Evolutionary conservation across 2,113 vertebrate genomes (phyloP).

Genomic region (Tachycineta bicolor): DNA sequence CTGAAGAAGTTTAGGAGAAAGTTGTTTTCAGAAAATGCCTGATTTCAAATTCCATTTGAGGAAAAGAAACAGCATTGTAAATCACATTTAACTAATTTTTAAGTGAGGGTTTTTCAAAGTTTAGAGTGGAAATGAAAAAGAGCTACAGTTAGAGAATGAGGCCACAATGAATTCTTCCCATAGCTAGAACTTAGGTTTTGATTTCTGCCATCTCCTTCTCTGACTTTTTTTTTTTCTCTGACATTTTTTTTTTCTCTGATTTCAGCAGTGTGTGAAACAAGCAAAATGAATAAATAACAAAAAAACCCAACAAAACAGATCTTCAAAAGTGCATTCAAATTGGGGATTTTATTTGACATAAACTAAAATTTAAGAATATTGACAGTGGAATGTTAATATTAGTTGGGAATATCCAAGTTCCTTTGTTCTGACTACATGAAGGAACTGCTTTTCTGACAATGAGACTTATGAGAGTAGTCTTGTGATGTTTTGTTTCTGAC

Average conservation of each 20-base stretch:
- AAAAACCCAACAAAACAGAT: fast-evolving
- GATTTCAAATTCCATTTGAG: not conserved
- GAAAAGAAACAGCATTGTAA: not conserved
- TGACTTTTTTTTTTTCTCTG: not conserved
- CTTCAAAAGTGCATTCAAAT: not conserved
- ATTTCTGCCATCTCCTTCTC: not conserved
- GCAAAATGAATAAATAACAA: not conserved
- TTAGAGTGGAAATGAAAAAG: not conserved
- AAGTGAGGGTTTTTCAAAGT: not conserved
- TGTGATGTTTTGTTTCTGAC: not conserved
- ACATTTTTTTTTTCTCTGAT: not conserved
- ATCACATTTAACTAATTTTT: not conserved
- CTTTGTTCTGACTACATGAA: not conserved
- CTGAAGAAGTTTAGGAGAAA: not conserved
- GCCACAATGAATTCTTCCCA: not conserved
- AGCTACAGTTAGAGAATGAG: not conserved
- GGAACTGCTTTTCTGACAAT: not conserved
- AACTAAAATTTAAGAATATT: not conserved
- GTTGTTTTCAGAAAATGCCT: not conserved
- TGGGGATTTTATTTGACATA: fast-evolving
- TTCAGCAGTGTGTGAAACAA: not conserved
- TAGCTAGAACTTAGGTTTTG: not conserved
- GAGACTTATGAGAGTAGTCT: not conserved
- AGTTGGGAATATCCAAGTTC: not conserved
- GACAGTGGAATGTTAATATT: not conserved